Evolutionary conservation across 2,888 invertebrate species (phyloP).

Genomic region (Nemapogon koenigi): DNA sequence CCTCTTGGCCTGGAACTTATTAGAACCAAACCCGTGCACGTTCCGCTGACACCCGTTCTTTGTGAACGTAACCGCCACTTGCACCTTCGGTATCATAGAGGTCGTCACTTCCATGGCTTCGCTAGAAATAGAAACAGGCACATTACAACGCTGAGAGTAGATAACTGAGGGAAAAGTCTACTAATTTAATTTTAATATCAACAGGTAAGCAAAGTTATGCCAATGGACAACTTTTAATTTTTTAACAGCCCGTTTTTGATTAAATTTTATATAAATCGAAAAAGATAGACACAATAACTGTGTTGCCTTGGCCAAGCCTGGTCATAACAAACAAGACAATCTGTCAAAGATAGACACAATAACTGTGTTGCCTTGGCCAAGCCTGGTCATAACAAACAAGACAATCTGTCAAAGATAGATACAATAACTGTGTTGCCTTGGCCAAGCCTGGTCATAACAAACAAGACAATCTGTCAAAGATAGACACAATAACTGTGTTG

Average conservation of each 20-base stretch:
- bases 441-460: too few species aligned
- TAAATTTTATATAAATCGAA: neutral
- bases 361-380: too few species aligned
- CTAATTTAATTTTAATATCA: neutral
- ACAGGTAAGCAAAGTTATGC: neutral
- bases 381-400: too few species aligned
- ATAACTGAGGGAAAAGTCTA: neutral
- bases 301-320: too few species aligned
- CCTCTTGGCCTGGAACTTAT: constrained; percentile 73
- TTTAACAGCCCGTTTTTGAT: neutral
- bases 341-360: too few species aligned
- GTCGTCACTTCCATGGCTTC: constrained; percentile 19
- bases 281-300: too few species aligned
- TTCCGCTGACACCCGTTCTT: constrained; percentile 61
- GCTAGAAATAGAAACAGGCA: constrained; percentile 23
- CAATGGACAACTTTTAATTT: neutral
- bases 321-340: too few species aligned
- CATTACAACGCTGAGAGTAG: neutral
- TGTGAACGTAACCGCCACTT: constrained; percentile 69
- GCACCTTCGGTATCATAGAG: constrained; percentile 39
- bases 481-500: too few species aligned
- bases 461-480: too few species aligned
- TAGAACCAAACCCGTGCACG: constrained; percentile 75
- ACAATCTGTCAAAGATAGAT: too few species aligned
- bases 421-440: too few species aligned